Base-by-base conservation (phyloP, 2,113 vertebrate genomes). In the Rhizomys pruinosus region DNA sequence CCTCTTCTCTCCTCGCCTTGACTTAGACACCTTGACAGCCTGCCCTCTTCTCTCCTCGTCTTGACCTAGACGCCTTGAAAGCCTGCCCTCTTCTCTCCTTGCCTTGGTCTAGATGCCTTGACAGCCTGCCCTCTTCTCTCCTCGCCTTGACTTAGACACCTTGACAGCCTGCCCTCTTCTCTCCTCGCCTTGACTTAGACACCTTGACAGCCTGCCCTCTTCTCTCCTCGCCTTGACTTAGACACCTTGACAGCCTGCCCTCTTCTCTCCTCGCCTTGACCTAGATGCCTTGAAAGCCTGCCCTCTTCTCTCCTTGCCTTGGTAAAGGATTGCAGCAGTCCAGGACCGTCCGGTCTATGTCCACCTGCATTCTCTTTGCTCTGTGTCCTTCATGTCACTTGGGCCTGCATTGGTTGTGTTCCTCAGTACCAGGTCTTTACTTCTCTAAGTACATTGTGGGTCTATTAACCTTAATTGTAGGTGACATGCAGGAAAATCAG, bases 41-140 rank as follows among this genome's bases (percentile, higher is more conserved):
- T 1, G 19, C 19, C 29, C n/a, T 12, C 3, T 20, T 17, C 29
- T n/a, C n/a, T 42, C 63, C 17, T 2, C 2, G 39, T n/a, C n/a
- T n/a, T n/a, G n/a, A n/a, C n/a, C n/a, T n/a, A 5, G 37, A 10
- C 23, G 59, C 64, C 19, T 37, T 25, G 88, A 32, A 72, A 64
- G 23, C 25, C 0, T 1, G 19, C 19, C 29, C n/a, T 12, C 3
- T 20, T 17, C 29, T n/a, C n/a, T 42, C 63, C 17, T 2, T 3
- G 39, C n/a, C n/a, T n/a, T n/a, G n/a, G n/a, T n/a, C n/a, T n/a
- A 5, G 37, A 10, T 29, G 59, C 64, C 19, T 37, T 25, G 88
- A 32, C 63, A 64, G 23, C 25, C 0, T 1, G 19, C 19, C 29
- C n/a, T 12, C 3, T 20, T 17, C 29, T n/a, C n/a, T 42, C 63